Percentiles rank a stretch among this genome's conserved stretches.
Evolutionary conservation across 2,888 invertebrate species (phyloP).

Genomic region (Caenorhabditis sulstoni): DNA sequence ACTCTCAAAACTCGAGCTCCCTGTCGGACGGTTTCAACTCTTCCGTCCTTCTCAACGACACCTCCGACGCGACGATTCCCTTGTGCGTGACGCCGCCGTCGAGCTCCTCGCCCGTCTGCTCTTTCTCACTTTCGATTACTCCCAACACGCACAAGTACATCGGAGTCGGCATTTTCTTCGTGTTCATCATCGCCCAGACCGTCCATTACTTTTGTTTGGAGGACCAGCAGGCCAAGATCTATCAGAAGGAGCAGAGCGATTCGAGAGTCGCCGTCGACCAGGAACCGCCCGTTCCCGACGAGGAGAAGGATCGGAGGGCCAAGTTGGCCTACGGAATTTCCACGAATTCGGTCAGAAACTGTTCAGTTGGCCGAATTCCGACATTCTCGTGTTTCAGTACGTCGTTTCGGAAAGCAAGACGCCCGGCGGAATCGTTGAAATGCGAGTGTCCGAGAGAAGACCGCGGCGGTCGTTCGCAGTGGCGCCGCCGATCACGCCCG

Average conservation of each 20-base stretch:
- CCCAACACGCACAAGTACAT: slow-evolving; percentile 20
- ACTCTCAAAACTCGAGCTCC: too few relatives aligned
- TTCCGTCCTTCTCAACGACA: too few relatives aligned
- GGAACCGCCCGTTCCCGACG: too few relatives aligned
- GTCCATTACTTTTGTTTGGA: slow-evolving; percentile 43
- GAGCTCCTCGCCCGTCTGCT: too few relatives aligned
- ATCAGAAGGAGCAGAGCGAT: too few relatives aligned
- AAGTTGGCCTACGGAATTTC: slow-evolving; percentile 33
- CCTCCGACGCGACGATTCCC: too few relatives aligned
- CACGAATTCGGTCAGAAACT: slow-evolving; percentile 8
- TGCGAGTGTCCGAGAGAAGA: slow-evolving; percentile 19
- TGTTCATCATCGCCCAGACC: slow-evolving; percentile 35
- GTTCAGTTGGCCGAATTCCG: background rate
- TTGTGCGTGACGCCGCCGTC: too few relatives aligned
- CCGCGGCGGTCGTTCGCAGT: background rate
- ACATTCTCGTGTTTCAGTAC: slow-evolving; percentile 30
- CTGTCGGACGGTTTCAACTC: too few relatives aligned
- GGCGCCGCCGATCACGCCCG: slow-evolving; percentile 33
- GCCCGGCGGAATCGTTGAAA: slow-evolving; percentile 27
- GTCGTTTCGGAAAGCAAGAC: slow-evolving; percentile 24
- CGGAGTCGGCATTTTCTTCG: slow-evolving; percentile 17
- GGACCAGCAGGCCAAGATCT: slow-evolving; percentile 19
- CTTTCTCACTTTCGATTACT: too few relatives aligned
- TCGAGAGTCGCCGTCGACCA: background rate
- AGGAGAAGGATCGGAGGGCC: slow-evolving; percentile 11